Base-by-base conservation (phyloP, 2,113 vertebrate species). In the Tetrao urogallus region DNA sequence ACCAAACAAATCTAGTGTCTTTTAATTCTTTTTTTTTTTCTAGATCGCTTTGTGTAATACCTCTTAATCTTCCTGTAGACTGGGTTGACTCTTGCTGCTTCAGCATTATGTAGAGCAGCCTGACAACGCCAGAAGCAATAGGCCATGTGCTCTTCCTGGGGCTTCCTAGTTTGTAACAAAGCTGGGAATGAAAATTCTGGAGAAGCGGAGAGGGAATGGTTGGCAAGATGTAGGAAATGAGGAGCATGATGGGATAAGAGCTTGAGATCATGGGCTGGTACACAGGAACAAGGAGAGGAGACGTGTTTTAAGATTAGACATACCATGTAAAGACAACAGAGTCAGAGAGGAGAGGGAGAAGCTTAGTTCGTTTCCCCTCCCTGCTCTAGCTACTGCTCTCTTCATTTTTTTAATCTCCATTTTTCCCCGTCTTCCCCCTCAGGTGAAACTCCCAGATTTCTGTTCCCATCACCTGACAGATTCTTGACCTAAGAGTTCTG, bases 11-110 rank as follows among this genome's bases (percentile, higher is more conserved):
- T 75, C 34, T 57, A 78, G 7, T 10, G 16, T 83, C 1, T 86
- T 92, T 70, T 50, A 73, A 69, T 11, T 13, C 28, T 40, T 40
- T 40, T 40, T 40, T 40, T 40, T 40, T 40, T 40, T 40, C 13
- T 24, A 50, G 54, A 57, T 27, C 1, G 17, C 38, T 94, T 81
- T 57, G 11, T 75, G 20, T 88, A 86, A 36, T 52, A 47, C 58
- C 11, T 86, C 76, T 92, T 95, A 92, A 93, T 90, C 40, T 22
- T 73, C 14, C 22, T 71, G 50, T 61, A 89, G 70, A 67, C 30
- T n/a, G 43, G 15, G 34, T 60, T 86, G 69, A 36, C 56, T 91
- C 36, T 50, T 77, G 67, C 71, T 91, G 58, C 70, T 91, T 91
- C 74, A 92, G 75, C 64, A 3, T 87, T 85, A 32, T 38, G 58